Base-by-base conservation (phyloP, 1,140 invertebrate species). In the Zaprionus vittiger region DNA sequence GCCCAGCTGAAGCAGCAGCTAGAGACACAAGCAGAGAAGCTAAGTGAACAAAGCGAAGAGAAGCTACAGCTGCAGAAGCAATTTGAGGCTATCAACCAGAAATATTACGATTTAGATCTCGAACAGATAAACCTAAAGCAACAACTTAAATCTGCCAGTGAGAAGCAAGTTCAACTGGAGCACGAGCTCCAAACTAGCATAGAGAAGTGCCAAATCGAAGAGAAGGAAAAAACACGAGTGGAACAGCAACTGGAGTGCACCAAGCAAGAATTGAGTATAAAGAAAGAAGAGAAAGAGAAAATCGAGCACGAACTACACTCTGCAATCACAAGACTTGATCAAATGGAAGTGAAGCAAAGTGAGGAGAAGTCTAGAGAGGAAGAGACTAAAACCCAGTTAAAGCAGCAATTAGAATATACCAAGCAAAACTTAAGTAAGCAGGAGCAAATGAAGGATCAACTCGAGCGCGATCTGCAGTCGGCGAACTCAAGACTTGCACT, bases 241-340 rank as follows among this genome's bases (percentile, higher is more conserved):
- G 14, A 60, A 17, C 15, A 60, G 28, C 56, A 60, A 31, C 66
- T 66, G 20, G 56, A 60, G 17, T 11, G 17, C 15, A 41, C 38
- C 26, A 55, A 22, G 37, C 56, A 37, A 34, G 38, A 47, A 5
- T 22, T 41, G 9, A 22, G n/a, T n/a, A 22, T 22, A 9, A 17
- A 47, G 9, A 4, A 9, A 0, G n/a, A 17, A 17, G 41, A 47
- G 7, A 44, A 47, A 5, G 24, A 37, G 12, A 38, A 63, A 20
- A 1, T 52, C 1, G 59, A 26, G 7, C 22, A 52, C 6, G 26
- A 54, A 22, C 54, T 49, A 1, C 17, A 0, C 11, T 3, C 22
- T 15, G 44, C 24, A 11, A 63, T 22, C n/a, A 4, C 47, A 3
- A 31, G 47, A 17, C n/a, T 28, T 20, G 6, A 20, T n/a, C 28